phyloP scores from a whole-genome alignment of 2,113 vertebrate genomes.

The Neogale vison region DNA sequence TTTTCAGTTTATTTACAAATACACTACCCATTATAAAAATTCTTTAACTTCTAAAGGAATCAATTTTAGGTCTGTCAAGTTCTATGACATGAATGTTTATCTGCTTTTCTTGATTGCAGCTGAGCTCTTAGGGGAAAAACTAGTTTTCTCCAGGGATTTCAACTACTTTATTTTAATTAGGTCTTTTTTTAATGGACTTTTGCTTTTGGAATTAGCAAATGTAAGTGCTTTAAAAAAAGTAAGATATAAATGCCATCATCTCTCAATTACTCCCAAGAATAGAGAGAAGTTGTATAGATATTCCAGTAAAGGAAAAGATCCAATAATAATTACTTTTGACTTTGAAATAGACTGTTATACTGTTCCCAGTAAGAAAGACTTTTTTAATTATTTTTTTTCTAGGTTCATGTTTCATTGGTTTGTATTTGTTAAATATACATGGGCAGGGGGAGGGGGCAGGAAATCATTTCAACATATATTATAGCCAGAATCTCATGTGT shows the following conservation, averaged over 20 bases:
- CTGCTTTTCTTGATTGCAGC: constrained; percentile 33
- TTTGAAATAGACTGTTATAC: background rate
- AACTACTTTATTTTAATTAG: constrained; percentile 65
- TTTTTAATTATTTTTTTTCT: background rate
- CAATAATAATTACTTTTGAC: constrained; percentile 28
- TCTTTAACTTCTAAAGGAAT: constrained; percentile 43
- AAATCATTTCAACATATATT: background rate
- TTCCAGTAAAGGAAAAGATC: constrained; percentile 31
- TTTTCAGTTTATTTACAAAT: constrained; percentile 18
- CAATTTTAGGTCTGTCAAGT: constrained; percentile 37
- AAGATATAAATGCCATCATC: constrained; percentile 52
- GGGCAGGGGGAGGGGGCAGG: accelerated
- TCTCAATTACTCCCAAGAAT: constrained; percentile 52
- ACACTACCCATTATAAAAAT: background rate
- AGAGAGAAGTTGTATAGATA: background rate
- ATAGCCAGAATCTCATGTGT: background rate
- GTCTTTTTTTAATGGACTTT: constrained; percentile 55
- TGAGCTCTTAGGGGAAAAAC: constrained; percentile 42
- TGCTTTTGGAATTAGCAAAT: constrained; percentile 60
- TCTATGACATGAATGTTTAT: constrained; percentile 37
- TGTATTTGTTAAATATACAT: background rate
- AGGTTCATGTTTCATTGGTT: constrained; percentile 19
- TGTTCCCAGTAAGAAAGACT: background rate
- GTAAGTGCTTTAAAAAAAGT: constrained; percentile 49
- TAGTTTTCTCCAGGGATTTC: constrained; percentile 51